Evolutionary conservation across 2,888 invertebrate species (phyloP), one percentile per base, ranked within the genome.

Genomic region (Ochlodes sylvanus): DNA sequence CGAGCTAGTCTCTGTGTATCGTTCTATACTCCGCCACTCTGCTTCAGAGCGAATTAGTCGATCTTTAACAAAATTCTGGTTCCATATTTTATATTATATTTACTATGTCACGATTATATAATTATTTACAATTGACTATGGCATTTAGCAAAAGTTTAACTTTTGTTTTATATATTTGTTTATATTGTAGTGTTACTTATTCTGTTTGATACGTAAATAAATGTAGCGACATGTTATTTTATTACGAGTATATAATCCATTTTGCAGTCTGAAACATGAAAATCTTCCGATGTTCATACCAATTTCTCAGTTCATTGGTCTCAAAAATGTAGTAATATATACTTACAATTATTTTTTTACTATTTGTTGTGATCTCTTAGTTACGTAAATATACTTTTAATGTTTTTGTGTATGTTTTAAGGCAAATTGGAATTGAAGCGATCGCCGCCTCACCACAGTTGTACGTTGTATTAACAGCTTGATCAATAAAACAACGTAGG

Each of bases 401-500:
- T 27, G 44, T 27, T 38, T 41, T 58, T 50, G 32, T 64, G 15
- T 56, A 64, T 57, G 57, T 38, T 58, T 47, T 64, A 34, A 34
- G 21, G 50, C 57, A 38, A 57, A 27, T 21, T n/a, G 38, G 47
- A 56, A 56, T 56, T 56, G 32, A n/a, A n/a, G 19, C 44, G 7
- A 7, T 44, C 41, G 55, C 17, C 9, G 19, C 21, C 44, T 17
- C n/a, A 32, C 32, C 15, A 47, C 65, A 52, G 47, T 38, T 12
- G 32, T 63, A 38, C 44, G 47, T 67, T 60, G 12, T 61, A 61
- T 55, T 67, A 44, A 67, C 67, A 56, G 70, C 70, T 70, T 72
- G 61, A 67, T 56, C 58, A 71, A 70, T 68, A 60, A 70, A 70
- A 70, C 58, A 15, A 68, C 56, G 62, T 63, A 58, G 57, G 57